Evolutionary conservation across 2,888 invertebrate genomes (phyloP).

Genomic region (Agrypnus murinus): DNA sequence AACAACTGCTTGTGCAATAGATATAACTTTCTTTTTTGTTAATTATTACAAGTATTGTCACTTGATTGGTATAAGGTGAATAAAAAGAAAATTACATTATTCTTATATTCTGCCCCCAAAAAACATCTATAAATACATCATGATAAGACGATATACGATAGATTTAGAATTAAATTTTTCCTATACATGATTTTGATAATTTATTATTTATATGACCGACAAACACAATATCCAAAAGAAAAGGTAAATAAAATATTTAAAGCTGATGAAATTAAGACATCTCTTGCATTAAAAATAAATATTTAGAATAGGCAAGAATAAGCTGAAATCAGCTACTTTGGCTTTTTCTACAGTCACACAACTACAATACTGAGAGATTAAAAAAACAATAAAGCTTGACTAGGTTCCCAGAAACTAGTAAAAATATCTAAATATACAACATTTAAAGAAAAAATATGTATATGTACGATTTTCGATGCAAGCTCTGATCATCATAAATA

Average conservation of each 20-base stretch:
- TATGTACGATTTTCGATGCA: constrained; percentile 6
- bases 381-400: constrained; percentile 39
- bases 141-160: too few relatives aligned
- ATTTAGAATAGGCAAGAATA: constrained; percentile 40
- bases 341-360: constrained; percentile 39
- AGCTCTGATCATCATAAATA: constrained; percentile 7
- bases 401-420: constrained; percentile 37
- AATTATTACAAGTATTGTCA: constrained; percentile 4
- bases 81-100: too few relatives aligned
- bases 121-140: too few relatives aligned
- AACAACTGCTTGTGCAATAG: background rate
- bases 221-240: too few relatives aligned
- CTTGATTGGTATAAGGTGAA: background rate
- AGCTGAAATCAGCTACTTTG: constrained; percentile 44
- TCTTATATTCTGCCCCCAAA: too few relatives aligned
- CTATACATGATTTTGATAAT: too few relatives aligned
- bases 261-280: too few relatives aligned
- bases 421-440: constrained; percentile 18
- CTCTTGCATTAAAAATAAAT: too few relatives aligned
- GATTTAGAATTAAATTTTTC: too few relatives aligned
- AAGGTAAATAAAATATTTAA: too few relatives aligned
- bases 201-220: too few relatives aligned
- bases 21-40: background rate
- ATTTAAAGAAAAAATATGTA: constrained; percentile 3
- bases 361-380: constrained; percentile 39